Evolutionary conservation across 2,888 invertebrate genomes (phyloP).

Genomic region (Lymantria dispar): DNA sequence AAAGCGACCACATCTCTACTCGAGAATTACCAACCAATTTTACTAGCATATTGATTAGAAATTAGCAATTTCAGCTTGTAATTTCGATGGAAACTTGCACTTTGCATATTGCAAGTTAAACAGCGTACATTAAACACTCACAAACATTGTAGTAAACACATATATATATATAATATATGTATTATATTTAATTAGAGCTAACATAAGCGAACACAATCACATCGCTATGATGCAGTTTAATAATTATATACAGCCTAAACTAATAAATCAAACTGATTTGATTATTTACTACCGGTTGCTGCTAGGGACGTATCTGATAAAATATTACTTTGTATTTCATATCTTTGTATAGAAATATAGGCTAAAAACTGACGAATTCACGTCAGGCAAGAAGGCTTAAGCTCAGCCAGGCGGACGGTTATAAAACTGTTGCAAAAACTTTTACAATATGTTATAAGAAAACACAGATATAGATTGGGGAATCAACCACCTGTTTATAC

Average conservation of each 20-base stretch:
- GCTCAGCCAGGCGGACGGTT: too few relatives aligned
- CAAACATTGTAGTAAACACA: slow-evolving; percentile 13
- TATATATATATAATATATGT: background rate
- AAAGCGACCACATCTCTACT: slow-evolving; percentile 4
- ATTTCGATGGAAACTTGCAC: slow-evolving; percentile 9
- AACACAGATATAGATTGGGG: too few relatives aligned
- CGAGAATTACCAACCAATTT: slow-evolving; percentile 10
- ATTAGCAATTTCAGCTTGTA: slow-evolving; percentile 13
- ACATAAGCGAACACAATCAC: slow-evolving; percentile 44
- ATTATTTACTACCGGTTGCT: slow-evolving; percentile 61
- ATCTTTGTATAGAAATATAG: background rate
- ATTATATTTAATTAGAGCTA: slow-evolving; percentile 26
- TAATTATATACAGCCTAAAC: slow-evolving; percentile 61
- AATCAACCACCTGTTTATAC: too few relatives aligned
- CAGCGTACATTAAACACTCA: slow-evolving; percentile 24
- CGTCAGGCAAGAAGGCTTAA: too few relatives aligned
- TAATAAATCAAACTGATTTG: slow-evolving; percentile 74
- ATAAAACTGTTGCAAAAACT: too few relatives aligned
- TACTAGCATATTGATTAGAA: slow-evolving; percentile 14
- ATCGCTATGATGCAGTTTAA: slow-evolving; percentile 61
- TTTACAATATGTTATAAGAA: too few relatives aligned
- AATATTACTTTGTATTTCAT: slow-evolving; percentile 11
- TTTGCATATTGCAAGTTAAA: slow-evolving; percentile 28
- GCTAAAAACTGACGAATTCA: background rate
- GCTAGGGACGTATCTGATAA: slow-evolving; percentile 31